These are phyloP conservation scores for Melopsittacus undulatus DNA, from an alignment of 2,797 vertebrate species.

Conservation along the genomic window DNA sequence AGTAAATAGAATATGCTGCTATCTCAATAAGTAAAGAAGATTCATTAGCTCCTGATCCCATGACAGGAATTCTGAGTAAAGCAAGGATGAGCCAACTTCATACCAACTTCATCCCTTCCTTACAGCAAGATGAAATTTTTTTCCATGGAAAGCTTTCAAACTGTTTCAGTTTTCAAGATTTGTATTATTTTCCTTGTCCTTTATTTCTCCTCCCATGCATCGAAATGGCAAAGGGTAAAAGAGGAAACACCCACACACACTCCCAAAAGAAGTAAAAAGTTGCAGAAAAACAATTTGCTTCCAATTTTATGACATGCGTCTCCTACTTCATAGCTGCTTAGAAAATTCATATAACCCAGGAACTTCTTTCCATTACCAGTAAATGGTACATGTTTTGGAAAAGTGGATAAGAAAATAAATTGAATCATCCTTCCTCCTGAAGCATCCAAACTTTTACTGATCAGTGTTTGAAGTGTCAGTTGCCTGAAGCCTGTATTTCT, in stretches of 20 bases:
- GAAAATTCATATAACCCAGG: not conserved
- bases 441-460: not conserved
- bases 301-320: not conserved
- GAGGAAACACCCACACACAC: not conserved
- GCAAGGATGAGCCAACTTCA: not conserved
- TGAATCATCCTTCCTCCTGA: not conserved
- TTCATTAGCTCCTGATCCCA: not conserved
- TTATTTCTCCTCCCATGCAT: not conserved
- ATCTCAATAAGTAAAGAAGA: constrained; percentile 3
- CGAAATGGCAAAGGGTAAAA: not conserved
- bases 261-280: not conserved
- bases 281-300: not conserved
- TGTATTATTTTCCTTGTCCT: not conserved
- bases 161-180: not conserved
- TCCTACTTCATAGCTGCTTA: not conserved
- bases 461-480: not conserved
- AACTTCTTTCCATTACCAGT: not conserved
- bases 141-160: not conserved
- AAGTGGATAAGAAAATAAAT: not conserved
- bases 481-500: not conserved
- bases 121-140: not conserved
- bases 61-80: not conserved
- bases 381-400: not conserved
- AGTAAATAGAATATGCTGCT: constrained; percentile 25
- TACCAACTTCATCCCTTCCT: not conserved